Evolutionary conservation across 1,140 invertebrate genomes (phyloP).

Genomic region (Drosophila hydei): DNA sequence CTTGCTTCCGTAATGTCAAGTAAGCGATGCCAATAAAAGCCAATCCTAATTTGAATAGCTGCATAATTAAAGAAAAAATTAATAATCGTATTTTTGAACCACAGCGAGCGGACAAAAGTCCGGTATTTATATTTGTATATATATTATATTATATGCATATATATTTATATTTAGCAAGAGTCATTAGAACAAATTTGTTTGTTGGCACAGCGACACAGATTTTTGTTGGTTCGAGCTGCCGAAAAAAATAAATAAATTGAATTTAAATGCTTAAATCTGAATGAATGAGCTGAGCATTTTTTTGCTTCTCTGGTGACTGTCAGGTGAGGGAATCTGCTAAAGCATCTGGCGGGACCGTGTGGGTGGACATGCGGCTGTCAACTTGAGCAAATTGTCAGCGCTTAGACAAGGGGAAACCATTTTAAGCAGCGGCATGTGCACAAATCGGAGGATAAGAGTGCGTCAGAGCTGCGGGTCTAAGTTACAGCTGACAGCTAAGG

Average conservation of each 20-base stretch:
- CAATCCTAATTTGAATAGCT: conserved; percentile 64
- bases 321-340: conserved; percentile 51
- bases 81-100: conserved; percentile 46
- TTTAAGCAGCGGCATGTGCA: conserved; percentile 24
- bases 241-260: conserved; percentile 63
- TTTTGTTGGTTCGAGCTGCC: conserved; percentile 11
- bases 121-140: neutral
- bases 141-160: conserved; percentile 1
- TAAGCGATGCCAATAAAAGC: conserved; percentile 30
- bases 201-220: conserved; percentile 68
- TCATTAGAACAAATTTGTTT: conserved; percentile 73
- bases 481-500: conserved; percentile 14
- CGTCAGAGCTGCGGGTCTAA: conserved; percentile 17
- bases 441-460: conserved; percentile 29
- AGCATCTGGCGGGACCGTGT: conserved; percentile 34
- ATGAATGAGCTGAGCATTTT: conserved; percentile 26
- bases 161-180: conserved; percentile 48
- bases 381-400: conserved; percentile 61
- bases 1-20: conserved; percentile 71
- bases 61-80: conserved; percentile 67
- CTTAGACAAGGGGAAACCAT: conserved; percentile 70
- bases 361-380: conserved; percentile 71
- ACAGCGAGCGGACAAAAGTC: conserved; percentile 11
- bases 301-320: conserved; percentile 16
- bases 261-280: conserved; percentile 61